A percentile compares a stretch with the other conserved stretches of the same genome.
These are phyloP conservation scores for Paedocypris micromegethes DNA, from an alignment of 2,797 vertebrate genomes.

Conservation along the genomic window DNA sequence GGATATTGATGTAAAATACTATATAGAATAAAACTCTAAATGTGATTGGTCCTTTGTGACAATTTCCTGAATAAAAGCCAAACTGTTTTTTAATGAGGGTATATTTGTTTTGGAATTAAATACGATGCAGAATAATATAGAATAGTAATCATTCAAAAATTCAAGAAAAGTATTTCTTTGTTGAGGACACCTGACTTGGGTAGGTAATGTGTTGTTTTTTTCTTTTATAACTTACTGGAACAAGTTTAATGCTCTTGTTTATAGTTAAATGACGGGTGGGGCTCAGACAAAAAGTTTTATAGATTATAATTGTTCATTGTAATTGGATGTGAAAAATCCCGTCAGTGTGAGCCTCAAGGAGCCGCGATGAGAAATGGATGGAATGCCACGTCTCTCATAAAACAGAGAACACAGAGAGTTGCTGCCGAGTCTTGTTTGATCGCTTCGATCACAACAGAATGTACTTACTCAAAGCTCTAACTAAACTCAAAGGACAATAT, in stretches of 20 bases:
- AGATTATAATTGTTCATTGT: slow-evolving; percentile 21
- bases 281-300: slow-evolving; percentile 1
- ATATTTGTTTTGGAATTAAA: no score
- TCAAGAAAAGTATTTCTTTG: no score
- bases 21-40: no score
- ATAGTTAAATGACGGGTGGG: slow-evolving; percentile 2
- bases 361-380: slow-evolving; percentile 28
- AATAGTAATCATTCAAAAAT: neutral
- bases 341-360: slow-evolving; percentile 26
- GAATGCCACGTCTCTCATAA: slow-evolving; percentile 10
- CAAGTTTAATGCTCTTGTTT: slow-evolving; percentile 10
- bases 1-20: no score
- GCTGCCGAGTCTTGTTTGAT: slow-evolving; percentile 6
- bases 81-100: no score
- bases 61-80: no score
- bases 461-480: neutral
- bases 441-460: slow-evolving; percentile 24
- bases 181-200: no score
- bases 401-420: neutral
- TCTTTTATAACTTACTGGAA: no score
- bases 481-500: no score
- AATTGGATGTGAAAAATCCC: slow-evolving; percentile 33
- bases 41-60: no score
- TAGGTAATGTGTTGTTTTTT: neutral
- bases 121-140: no score